These are phyloP conservation scores for Rhagonycha lutea DNA, from an alignment of 2,888 invertebrate species.

Conservation along the genomic window DNA sequence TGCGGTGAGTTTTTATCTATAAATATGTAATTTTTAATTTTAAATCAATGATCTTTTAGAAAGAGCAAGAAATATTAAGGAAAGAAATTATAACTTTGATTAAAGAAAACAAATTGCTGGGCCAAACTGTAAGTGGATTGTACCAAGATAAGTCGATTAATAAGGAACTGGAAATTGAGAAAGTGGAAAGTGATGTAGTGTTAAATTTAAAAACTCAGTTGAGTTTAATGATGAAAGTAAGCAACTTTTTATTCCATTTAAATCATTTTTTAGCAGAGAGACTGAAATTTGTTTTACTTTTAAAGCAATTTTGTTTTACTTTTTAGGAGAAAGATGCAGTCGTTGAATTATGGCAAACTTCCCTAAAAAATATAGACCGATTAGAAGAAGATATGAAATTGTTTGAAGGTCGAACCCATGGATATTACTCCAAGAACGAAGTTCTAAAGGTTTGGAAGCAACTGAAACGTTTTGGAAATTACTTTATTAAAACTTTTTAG, in stretches of 20 bases:
- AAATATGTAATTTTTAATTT: slow-evolving; percentile 1
- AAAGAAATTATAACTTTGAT: slow-evolving; percentile 48
- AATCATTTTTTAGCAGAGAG: not conserved
- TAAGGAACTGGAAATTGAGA: slow-evolving; percentile 34
- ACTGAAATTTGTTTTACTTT: slow-evolving; percentile 23
- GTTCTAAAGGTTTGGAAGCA: slow-evolving; percentile 38
- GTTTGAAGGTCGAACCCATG: slow-evolving; percentile 51
- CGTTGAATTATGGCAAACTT: slow-evolving; percentile 68
- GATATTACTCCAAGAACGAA: slow-evolving; percentile 45
- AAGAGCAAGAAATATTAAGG: slow-evolving; percentile 45
- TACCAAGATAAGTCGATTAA: slow-evolving; percentile 28
- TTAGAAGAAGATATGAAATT: slow-evolving; percentile 69
- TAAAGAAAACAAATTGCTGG: slow-evolving; percentile 50
- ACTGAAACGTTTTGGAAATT: not conserved
- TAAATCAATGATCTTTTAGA: slow-evolving; percentile 35
- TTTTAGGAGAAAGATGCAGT: slow-evolving; percentile 70
- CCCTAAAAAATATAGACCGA: slow-evolving; percentile 67
- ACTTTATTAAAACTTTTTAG: slow-evolving; percentile 39
- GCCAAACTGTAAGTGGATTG: slow-evolving; percentile 36
- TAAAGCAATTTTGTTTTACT: slow-evolving; percentile 18
- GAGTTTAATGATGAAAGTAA: slow-evolving; percentile 47
- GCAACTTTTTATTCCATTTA: not conserved
- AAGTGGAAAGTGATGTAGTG: slow-evolving; percentile 45
- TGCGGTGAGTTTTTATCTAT: slow-evolving; percentile 50
- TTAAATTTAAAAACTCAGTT: slow-evolving; percentile 52